Evolutionary conservation across 2,888 invertebrate species (phyloP).

Genomic region (Chymomyza amoena): DNA sequence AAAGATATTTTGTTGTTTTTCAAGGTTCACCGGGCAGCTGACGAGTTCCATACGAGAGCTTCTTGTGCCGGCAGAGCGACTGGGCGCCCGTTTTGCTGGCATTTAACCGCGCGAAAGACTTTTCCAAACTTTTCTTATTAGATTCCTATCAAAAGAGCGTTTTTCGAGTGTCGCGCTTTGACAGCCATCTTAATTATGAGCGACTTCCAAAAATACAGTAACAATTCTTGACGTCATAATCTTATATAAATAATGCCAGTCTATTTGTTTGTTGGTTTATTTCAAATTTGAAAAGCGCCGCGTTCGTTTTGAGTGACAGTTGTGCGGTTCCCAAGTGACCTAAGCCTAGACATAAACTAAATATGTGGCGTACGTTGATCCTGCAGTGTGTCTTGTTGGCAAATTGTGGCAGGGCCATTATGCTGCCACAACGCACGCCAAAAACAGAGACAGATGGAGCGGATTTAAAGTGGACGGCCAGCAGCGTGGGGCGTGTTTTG

Average conservation of each 20-base stretch:
- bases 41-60: constrained; percentile 12
- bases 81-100: background rate
- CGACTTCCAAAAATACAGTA: constrained; percentile 2
- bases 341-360: constrained; percentile 4
- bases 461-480: constrained; percentile 36
- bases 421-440: background rate
- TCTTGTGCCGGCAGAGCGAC: constrained; percentile 2
- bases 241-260: constrained; percentile 29
- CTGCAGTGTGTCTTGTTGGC: constrained; percentile 36
- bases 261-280: constrained; percentile 20
- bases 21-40: constrained; percentile 66
- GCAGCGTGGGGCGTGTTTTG: constrained; percentile 58
- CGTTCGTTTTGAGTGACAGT: constrained; percentile 16
- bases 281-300: constrained; percentile 24
- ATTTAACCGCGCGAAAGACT: constrained; percentile 27
- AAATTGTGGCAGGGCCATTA: constrained; percentile 12
- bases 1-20: constrained; percentile 18
- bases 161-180: constrained; percentile 58
- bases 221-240: constrained; percentile 12
- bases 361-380: constrained; percentile 34
- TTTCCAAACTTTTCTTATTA: constrained; percentile 52
- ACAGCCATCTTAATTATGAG: constrained; percentile 66
- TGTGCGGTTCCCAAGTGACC: background rate
- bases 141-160: constrained; percentile 58
- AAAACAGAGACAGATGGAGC: constrained; percentile 8